Conservation (phyloP, 2,113 vertebrate genomes). For the Gavia stellata region DNA sequence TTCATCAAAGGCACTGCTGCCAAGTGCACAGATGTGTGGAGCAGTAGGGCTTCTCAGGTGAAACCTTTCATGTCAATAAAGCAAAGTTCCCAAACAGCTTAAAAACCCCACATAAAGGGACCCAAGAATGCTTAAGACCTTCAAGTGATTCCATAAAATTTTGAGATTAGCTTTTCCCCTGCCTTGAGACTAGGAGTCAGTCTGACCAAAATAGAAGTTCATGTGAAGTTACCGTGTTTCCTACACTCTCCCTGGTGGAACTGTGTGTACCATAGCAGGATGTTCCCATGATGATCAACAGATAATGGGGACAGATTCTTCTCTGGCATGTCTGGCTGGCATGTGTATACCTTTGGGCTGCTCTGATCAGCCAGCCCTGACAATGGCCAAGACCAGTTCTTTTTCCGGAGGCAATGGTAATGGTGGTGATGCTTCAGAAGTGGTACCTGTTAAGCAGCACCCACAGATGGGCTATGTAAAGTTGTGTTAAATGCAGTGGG, state of each 20-base stretch:
- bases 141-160: neutral
- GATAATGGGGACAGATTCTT: neutral
- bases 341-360: neutral
- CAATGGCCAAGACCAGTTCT: neutral
- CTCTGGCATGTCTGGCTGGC: neutral
- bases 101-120: neutral
- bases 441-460: neutral
- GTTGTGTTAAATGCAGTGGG: neutral
- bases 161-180: neutral
- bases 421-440: neutral
- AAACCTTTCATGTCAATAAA: neutral
- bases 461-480: neutral
- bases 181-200: neutral
- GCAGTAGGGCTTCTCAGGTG: neutral
- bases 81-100: neutral
- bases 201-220: neutral
- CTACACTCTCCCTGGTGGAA: neutral
- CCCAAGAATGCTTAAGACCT: neutral
- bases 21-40: neutral
- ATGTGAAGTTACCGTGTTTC: neutral
- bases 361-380: neutral
- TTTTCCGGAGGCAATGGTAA: neutral
- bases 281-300: neutral
- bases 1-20: neutral
- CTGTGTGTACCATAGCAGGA: neutral